Evolutionary conservation across 2,113 vertebrate species (phyloP).

Genomic region (Tichodroma muraria): DNA sequence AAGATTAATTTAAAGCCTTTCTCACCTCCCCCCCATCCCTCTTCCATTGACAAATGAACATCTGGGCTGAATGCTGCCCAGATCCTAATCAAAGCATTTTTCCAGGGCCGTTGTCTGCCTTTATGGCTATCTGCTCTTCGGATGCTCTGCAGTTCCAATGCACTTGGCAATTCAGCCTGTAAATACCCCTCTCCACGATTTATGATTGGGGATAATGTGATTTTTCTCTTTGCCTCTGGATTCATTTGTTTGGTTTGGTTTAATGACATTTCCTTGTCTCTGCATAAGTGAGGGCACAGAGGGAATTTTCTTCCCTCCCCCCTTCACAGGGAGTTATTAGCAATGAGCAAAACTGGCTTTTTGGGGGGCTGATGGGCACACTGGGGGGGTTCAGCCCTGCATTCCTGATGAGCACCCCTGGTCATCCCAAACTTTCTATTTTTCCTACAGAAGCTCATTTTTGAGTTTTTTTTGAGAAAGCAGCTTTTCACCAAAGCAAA

Average conservation of each 20-base stretch:
- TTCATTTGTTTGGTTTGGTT: slow-evolving; percentile 25
- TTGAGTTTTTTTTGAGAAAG: neutral
- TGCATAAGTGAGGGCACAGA: neutral
- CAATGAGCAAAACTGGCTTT: neutral
- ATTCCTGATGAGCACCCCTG: neutral
- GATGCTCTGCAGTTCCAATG: slow-evolving; percentile 3
- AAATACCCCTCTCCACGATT: slow-evolving; percentile 15
- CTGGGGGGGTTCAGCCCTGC: neutral
- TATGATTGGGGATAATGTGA: neutral
- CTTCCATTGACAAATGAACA: slow-evolving; percentile 60
- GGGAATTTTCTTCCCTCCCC: neutral
- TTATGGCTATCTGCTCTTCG: neutral
- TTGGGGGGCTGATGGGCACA: neutral
- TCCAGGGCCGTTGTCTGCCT: slow-evolving; percentile 34
- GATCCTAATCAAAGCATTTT: slow-evolving; percentile 51
- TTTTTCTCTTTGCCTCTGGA: neutral
- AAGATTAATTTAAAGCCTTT: slow-evolving; percentile 65
- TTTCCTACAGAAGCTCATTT: neutral
- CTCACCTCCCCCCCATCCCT: slow-evolving; percentile 37
- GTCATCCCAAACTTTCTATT: neutral
- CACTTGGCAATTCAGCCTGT: slow-evolving; percentile 15
- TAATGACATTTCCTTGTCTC: neutral
- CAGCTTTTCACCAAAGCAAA: neutral
- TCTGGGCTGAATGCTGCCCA: slow-evolving; percentile 57
- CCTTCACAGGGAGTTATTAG: neutral